Evolutionary conservation across 2,113 vertebrate genomes (phyloP).

Genomic region (Gopherus evgoodei): DNA sequence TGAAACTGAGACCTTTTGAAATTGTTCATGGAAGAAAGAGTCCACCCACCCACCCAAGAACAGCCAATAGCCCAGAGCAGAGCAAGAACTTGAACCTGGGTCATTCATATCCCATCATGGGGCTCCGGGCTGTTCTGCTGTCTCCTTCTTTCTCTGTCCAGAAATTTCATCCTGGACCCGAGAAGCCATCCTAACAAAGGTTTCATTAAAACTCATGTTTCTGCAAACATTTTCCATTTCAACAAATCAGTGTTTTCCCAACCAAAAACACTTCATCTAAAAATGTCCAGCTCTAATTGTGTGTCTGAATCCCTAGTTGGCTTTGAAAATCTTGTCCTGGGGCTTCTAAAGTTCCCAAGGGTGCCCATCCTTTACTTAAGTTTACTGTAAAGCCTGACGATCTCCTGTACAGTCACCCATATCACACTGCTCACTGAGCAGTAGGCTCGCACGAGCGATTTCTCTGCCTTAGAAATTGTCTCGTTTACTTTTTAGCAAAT

Average conservation of each 20-base stretch:
- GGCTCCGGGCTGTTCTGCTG: not conserved
- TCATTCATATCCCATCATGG: not conserved
- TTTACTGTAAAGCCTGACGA: not conserved
- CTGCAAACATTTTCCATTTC: not conserved
- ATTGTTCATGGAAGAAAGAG: not conserved
- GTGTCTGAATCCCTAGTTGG: not conserved
- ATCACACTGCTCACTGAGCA: not conserved
- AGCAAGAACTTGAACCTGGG: not conserved
- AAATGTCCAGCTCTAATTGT: not conserved
- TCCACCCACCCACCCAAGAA: not conserved
- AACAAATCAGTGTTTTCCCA: not conserved
- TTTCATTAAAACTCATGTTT: not conserved
- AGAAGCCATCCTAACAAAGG: not conserved
- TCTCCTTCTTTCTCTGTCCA: not conserved
- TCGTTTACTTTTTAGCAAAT: not conserved
- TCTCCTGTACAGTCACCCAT: not conserved
- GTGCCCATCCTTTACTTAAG: not conserved
- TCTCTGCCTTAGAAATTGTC: not conserved
- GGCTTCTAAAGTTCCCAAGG: not conserved
- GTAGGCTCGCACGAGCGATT: not conserved
- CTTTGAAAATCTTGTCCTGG: not conserved
- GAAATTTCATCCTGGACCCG: not conserved
- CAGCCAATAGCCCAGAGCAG: not conserved
- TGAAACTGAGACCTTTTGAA: not conserved
- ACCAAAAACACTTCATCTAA: not conserved